Base-by-base conservation (phyloP, 2,797 vertebrate species). In the Thamnophis elegans region DNA sequence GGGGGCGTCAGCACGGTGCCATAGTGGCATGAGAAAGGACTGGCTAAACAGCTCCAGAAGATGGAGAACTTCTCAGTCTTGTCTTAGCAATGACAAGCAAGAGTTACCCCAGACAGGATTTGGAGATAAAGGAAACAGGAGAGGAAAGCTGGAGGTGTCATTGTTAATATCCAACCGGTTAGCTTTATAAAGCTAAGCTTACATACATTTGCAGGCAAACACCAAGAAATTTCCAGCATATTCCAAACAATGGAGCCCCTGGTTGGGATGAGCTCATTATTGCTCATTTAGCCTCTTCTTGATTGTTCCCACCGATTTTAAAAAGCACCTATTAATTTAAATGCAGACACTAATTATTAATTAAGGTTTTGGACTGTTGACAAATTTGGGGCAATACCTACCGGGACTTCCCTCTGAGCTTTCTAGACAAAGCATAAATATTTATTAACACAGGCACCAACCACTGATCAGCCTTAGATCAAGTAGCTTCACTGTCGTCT, bases 1-100 rank as follows among this genome's bases (percentile, higher is more conserved):
- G 89, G n/a, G 65, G 32, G 89, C 16, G 25, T 55, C 28, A 11
- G 68, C 60, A 4, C 1, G 65, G 92, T 91, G 89, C 92, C 68
- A 26, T 47, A 55, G 42, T 91, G 92, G 92, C 86, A 56, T 91
- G 92, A 91, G 86, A 93, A 93, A 89, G 25, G 36, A 20, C 56
- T 32, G 22, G 68, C 56, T 85, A 85, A 78, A 55, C 51, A 93
- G 58, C 12, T 68, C 32, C 55, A 53, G 47, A 55, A 91, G 62
- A 88, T 62, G 82, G 86, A 85, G 56, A 54, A 10, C 65, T 85
- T 90, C 85, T 88, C 28, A 53, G 47, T 25, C 58, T 32, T 36
- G 11, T 88, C 65, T 73, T 91, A 62, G 85, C 88, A 87, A 47
- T 88, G 92, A 93, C 89, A 93, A 68, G 86, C 56, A 6, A 88